Percentiles rank a stretch among this genome's conserved stretches.
These are phyloP conservation scores for Pristionchus maxplancki DNA, from an alignment of 2,888 invertebrate species.

Conservation along the genomic window DNA sequence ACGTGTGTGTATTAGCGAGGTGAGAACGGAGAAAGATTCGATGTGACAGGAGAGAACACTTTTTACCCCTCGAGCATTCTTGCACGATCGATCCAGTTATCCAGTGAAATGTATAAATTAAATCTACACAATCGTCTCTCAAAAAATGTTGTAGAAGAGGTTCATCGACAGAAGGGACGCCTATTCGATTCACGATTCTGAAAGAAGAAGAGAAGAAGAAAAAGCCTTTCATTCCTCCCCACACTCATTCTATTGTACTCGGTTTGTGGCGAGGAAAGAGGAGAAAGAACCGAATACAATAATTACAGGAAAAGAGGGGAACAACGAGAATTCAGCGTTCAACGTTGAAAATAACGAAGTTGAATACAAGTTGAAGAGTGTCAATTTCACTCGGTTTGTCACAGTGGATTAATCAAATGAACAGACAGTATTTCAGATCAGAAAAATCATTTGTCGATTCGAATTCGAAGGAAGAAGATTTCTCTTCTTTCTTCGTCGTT, in stretches of 20 bases:
- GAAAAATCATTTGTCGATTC: no score
- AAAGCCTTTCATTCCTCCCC: slow-evolving; percentile 1
- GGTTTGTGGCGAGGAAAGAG: background rate
- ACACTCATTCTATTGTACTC: slow-evolving; percentile 13
- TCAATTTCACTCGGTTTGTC: background rate
- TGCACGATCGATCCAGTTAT: background rate
- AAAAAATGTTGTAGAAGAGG: background rate
- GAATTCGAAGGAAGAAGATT: background rate
- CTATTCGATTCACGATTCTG: background rate
- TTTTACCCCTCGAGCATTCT: background rate
- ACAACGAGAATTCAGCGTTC: background rate
- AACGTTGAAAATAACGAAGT: background rate
- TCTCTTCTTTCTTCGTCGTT: slow-evolving; percentile 9
- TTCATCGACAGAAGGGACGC: background rate
- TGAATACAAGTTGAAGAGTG: slow-evolving; percentile 14
- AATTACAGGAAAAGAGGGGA: slow-evolving; percentile 18
- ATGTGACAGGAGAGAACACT: background rate
- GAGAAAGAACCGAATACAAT: background rate
- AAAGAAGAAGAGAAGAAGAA: background rate
- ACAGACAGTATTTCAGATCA: background rate
- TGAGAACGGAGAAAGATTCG: background rate
- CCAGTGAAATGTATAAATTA: background rate
- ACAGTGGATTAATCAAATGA: background rate
- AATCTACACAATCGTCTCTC: background rate
- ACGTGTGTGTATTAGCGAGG: background rate